These are phyloP conservation scores for Pyralis farinalis DNA, from an alignment of 2,888 invertebrate genomes.

Conservation along the genomic window DNA sequence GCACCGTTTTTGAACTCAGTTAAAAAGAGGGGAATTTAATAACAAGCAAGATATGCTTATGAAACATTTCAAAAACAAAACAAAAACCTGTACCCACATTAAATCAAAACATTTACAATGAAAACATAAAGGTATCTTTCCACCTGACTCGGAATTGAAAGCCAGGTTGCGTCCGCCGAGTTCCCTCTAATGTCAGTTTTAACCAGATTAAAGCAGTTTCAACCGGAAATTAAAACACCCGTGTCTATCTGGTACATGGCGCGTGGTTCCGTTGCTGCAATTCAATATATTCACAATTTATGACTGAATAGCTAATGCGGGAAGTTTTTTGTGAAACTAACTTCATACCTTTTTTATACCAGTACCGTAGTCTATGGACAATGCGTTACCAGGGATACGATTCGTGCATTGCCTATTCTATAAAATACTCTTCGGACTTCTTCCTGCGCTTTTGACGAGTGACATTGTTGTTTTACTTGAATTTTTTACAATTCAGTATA, in stretches of 20 bases:
- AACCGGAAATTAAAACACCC: conserved; percentile 1
- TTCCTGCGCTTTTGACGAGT: too few relatives aligned
- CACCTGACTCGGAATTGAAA: neutral
- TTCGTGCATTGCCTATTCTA: too few relatives aligned
- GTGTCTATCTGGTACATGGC: neutral
- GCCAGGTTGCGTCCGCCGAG: neutral
- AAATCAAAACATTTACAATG: neutral
- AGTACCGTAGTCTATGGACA: too few relatives aligned
- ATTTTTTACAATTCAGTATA: too few relatives aligned
- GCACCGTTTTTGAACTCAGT: too few relatives aligned
- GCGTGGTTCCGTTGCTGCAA: neutral
- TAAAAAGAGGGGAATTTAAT: too few relatives aligned
- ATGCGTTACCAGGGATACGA: too few relatives aligned
- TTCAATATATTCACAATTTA: conserved; percentile 1
- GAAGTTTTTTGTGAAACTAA: too few relatives aligned
- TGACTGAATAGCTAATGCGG: neutral
- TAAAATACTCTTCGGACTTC: too few relatives aligned
- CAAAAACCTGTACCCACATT: neutral
- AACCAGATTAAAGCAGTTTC: neutral
- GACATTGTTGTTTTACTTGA: too few relatives aligned
- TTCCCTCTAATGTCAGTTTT: neutral
- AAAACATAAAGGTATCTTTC: neutral
- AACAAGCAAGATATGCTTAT: too few relatives aligned
- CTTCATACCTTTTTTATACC: too few relatives aligned
- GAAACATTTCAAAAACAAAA: neutral